Conservation (phyloP, 1,140 invertebrate genomes). For the Teleogryllus occipitalis region DNA sequence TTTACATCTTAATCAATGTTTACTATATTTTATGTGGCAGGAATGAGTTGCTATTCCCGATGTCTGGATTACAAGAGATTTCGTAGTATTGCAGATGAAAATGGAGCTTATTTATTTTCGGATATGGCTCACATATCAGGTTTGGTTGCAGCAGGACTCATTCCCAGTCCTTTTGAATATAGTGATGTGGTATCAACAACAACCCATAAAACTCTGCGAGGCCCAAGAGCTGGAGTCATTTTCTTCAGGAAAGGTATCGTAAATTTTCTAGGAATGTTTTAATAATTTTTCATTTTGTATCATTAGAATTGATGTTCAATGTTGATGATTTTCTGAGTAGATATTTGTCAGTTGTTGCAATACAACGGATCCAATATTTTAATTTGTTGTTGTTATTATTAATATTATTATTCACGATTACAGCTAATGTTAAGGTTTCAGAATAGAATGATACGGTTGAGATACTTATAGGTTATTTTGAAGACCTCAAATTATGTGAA, state of each 20-base stretch:
- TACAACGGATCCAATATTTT: no score
- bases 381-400: no score
- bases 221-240: constrained; percentile 68
- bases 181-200: constrained; percentile 93
- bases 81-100: constrained; percentile 66
- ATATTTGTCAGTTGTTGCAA: no score
- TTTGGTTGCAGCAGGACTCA: constrained; percentile 59
- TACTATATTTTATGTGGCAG: constrained; percentile 33
- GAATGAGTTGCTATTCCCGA: constrained; percentile 79
- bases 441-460: no score
- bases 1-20: no score
- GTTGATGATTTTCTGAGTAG: no score
- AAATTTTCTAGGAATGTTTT: not conserved
- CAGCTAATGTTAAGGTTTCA: no score
- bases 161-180: constrained; percentile 86
- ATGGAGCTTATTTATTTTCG: constrained; percentile 49
- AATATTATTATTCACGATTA: no score
- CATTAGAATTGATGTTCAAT: no score
- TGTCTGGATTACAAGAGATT: constrained; percentile 84
- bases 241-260: constrained; percentile 74
- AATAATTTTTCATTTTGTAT: not conserved
- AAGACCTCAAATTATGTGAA: no score
- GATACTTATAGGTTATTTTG: no score
- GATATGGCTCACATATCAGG: constrained; percentile 62
- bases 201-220: constrained; percentile 85